A percentile compares a stretch with the other conserved stretches of the same genome.
Evolutionary conservation across 1,140 invertebrate species (phyloP).

Genomic region (Mercenaria mercenaria): DNA sequence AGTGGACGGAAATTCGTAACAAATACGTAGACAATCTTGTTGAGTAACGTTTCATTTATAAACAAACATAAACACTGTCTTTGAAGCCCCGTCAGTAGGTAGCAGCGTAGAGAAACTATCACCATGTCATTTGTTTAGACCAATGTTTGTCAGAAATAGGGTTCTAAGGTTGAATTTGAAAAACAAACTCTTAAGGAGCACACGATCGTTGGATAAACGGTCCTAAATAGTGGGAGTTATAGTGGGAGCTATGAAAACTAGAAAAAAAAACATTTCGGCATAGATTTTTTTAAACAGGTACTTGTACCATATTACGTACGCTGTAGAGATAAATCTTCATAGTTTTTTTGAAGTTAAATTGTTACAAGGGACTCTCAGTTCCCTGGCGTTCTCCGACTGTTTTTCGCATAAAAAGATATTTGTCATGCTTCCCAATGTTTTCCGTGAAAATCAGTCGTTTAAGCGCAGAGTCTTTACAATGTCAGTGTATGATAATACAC

Average conservation of each 20-base stretch:
- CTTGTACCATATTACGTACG: no score
- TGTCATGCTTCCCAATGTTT: constrained; percentile 1
- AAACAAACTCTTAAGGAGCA: no score
- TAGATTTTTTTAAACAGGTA: no score
- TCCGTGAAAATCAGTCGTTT: constrained; percentile 1
- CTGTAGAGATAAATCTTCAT: no score
- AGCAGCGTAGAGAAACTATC: background rate
- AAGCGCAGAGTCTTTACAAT: background rate
- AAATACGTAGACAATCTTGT: constrained; percentile 4
- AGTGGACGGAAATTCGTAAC: background rate
- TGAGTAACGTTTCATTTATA: background rate
- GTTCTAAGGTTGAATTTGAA: background rate
- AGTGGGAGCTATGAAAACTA: no score
- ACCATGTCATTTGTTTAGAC: constrained; percentile 41
- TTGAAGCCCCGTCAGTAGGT: background rate
- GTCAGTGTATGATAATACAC: background rate
- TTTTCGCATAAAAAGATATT: background rate
- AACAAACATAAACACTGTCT: background rate
- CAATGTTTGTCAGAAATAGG: constrained; percentile 25
- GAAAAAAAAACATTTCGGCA: no score
- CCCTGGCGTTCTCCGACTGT: no score
- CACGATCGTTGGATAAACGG: no score
- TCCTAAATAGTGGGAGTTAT: no score
- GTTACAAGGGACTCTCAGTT: no score
- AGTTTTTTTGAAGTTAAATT: no score